These are phyloP conservation scores for human (Homo sapiens) DNA, from an alignment of 2,113 vertebrate genomes.

Conservation along the genomic window GRCh38 chr7:87948501-87949000, in stretches of 20 bases:
- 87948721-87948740: neutral
- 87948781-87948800: neutral
- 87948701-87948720: neutral
- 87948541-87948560: neutral
- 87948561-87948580: neutral
- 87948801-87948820: neutral
- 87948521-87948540: neutral
- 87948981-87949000: neutral
- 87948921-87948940: neutral
- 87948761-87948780: neutral
- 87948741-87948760: neutral
- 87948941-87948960: neutral
- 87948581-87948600: neutral
- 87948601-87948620: neutral
- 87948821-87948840: neutral
- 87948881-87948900: neutral
- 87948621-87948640: neutral
- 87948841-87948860: neutral
- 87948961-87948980: neutral
- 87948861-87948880: neutral
- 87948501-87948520: neutral
- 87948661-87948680: neutral
- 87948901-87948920: neutral
- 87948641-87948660: neutral
- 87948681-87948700: neutral